Conservation (phyloP, 2,888 invertebrate species). For the Leptinotarsa juncta region DNA sequence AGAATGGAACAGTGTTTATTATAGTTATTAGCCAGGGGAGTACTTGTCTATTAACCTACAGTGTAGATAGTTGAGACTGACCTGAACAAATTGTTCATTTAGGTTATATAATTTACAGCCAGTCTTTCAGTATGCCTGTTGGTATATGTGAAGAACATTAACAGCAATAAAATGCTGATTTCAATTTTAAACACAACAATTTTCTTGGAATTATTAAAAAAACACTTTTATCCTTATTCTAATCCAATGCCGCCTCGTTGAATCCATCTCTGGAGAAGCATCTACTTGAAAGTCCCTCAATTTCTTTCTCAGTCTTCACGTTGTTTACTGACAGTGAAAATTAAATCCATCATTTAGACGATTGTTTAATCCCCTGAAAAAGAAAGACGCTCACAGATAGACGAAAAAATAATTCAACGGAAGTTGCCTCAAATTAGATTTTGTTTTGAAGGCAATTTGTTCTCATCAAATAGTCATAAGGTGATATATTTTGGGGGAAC, state of each 20-base stretch:
- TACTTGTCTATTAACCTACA: too few species aligned
- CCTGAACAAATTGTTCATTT: too few species aligned
- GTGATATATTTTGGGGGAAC: slow-evolving; percentile 33
- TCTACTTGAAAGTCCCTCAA: slow-evolving; percentile 29
- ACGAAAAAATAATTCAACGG: slow-evolving; percentile 32
- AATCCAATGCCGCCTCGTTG: background rate
- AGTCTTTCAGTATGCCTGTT: too few species aligned
- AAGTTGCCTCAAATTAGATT: slow-evolving; percentile 39
- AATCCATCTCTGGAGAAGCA: slow-evolving; percentile 10
- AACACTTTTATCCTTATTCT: background rate
- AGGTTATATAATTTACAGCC: too few species aligned
- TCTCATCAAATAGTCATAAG: slow-evolving; percentile 39
- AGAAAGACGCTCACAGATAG: slow-evolving; percentile 28
- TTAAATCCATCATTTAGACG: slow-evolving; percentile 51
- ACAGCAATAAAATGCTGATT: too few species aligned
- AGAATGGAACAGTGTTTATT: too few species aligned
- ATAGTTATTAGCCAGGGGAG: too few species aligned
- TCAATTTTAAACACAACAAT: background rate
- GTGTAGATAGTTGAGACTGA: too few species aligned
- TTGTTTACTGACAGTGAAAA: slow-evolving; percentile 47
- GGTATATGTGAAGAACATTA: too few species aligned
- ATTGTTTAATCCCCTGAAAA: slow-evolving; percentile 45
- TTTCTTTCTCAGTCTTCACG: slow-evolving; percentile 28
- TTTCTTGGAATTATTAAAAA: background rate
- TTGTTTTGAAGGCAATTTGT: slow-evolving; percentile 37